Percentiles rank a stretch among this genome's conserved stretches.
These are phyloP conservation scores for Cololabis saira DNA, from an alignment of 2,113 vertebrate species.

Conservation along the genomic window DNA sequence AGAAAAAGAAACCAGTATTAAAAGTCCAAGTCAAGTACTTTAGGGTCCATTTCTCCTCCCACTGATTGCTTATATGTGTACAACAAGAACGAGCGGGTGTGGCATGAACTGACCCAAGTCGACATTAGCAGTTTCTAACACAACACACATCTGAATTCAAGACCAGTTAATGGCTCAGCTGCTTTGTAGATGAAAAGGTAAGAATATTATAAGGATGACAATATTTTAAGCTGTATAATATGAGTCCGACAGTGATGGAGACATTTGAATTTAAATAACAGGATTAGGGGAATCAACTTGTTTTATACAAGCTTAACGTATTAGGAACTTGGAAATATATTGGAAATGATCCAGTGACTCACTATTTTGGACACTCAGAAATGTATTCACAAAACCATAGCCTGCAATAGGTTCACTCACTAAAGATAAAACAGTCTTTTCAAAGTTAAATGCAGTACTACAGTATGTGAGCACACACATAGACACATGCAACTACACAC, in stretches of 20 bases:
- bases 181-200: not conserved
- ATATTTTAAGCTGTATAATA: not conserved
- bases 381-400: too few species aligned
- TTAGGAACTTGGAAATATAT: too few species aligned
- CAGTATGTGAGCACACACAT: constrained; percentile 3
- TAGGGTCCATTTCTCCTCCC: not conserved
- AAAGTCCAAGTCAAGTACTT: not conserved
- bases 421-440: constrained; percentile 11
- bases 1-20: not conserved
- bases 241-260: too few species aligned
- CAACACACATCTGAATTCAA: not conserved
- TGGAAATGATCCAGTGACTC: too few species aligned
- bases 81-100: not conserved
- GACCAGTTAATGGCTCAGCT: not conserved
- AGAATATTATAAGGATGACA: not conserved
- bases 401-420: not conserved
- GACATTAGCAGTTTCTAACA: not conserved
- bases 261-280: too few species aligned
- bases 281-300: too few species aligned
- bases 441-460: constrained; percentile 7
- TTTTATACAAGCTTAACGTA: too few species aligned
- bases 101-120: not conserved
- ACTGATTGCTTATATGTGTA: not conserved
- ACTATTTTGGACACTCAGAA: too few species aligned
- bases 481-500: not conserved